Base-by-base conservation (phyloP, 2,888 invertebrate genomes). In the Brachypterus glaber region DNA sequence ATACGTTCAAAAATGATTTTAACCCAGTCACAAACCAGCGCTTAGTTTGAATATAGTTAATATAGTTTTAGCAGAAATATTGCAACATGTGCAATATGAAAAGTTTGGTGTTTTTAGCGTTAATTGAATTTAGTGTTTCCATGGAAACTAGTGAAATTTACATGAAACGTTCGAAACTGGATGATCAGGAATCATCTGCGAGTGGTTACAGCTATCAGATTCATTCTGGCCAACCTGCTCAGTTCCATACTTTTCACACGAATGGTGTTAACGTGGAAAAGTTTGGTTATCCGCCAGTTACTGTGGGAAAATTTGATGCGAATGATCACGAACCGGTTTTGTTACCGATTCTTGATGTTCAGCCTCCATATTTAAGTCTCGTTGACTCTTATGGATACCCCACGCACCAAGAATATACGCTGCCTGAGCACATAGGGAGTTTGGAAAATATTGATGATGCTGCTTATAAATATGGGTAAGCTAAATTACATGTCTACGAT, bases 191-290 rank as follows among this genome's bases (percentile, higher is more conserved):
- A 30, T 39, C 44, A 1, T 46, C 49, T 1, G 49, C 41, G 13
- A 45, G 46, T 18, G 48, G 48, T 26, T 50, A 46, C 37, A 34
- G 45, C 7, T 47, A 46, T 39, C 44, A 47, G 32, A 35, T 43
- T 11, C 30, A 45, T 33, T 46, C 42, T 5, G 41, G 44, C 25
- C 40, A 37, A 7, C 50, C 48, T 16, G 24, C 45, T n/a, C 35
- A 15, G 17, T 47, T 45, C 27, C 25, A 34, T 14, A 35, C 33
- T 29, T 43, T 36, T 25, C 24, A 13, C n/a, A 26, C 31, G 5
- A 37, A 26, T 21, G 12, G 30, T 18, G 41, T 27, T 2, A 30
- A 37, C 33, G 18, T 35, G 21, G 33, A 26, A 26, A 33, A 31
- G 30, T 41, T 39, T 29, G 37, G 35, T n/a, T 35, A 43, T 37